phyloP scores from a whole-genome alignment of 2,888 invertebrate genomes.

The Altica lythri region DNA sequence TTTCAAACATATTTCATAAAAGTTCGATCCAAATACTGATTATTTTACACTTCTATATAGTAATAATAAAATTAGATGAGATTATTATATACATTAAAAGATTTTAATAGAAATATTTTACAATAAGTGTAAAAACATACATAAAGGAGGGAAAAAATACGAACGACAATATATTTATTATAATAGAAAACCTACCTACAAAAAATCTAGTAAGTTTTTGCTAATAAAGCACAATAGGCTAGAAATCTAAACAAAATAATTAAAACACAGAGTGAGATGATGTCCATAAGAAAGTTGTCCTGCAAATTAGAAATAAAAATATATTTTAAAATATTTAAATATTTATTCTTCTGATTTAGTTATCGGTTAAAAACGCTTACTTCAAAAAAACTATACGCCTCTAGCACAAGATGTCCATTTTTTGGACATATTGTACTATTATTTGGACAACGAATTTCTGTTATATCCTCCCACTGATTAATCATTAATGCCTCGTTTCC shows the following conservation, averaged over 20 bases:
- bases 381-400: conserved; percentile 77
- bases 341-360: background rate
- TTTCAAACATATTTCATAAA: too few relatives aligned
- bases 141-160: too few relatives aligned
- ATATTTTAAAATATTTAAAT: conserved; percentile 13
- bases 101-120: too few relatives aligned
- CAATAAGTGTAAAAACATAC: too few relatives aligned
- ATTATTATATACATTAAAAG: too few relatives aligned
- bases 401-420: conserved; percentile 77
- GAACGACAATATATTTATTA: too few relatives aligned
- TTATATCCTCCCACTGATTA: conserved; percentile 86
- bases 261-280: conserved; percentile 70
- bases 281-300: conserved; percentile 72
- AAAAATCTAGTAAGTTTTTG: conserved; percentile 68
- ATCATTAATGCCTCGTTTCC: conserved; percentile 87
- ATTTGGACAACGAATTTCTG: conserved; percentile 72
- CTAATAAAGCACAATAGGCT: conserved; percentile 76
- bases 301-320: conserved; percentile 58
- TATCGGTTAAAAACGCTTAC: conserved; percentile 52
- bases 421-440: conserved; percentile 78
- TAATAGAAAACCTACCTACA: too few relatives aligned
- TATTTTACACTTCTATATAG: too few relatives aligned
- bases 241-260: conserved; percentile 75
- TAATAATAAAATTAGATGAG: too few relatives aligned
- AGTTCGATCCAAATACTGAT: too few relatives aligned